A percentile compares a stretch with the other conserved stretches of the same genome.
phyloP scores from a whole-genome alignment of 2,888 invertebrate genomes.

The Pheosia gnoma region DNA sequence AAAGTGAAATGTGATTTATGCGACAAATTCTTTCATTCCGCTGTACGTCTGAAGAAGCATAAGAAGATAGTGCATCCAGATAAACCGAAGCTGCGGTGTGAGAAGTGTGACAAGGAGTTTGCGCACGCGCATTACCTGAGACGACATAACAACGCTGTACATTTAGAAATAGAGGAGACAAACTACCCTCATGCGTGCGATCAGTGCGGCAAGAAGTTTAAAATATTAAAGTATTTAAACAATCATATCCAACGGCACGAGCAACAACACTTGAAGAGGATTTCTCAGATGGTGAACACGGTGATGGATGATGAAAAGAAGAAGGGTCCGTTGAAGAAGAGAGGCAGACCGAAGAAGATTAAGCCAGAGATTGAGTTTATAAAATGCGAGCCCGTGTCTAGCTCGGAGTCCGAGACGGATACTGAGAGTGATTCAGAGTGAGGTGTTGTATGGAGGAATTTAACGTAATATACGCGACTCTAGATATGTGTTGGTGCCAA shows the following conservation, averaged over 20 bases:
- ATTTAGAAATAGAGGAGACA: conserved; percentile 67
- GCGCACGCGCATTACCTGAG: conserved; percentile 73
- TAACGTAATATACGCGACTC: too few species aligned
- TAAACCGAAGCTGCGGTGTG: conserved; percentile 70
- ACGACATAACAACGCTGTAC: conserved; percentile 71
- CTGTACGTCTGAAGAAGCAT: conserved; percentile 73
- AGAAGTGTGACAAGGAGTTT: conserved; percentile 75
- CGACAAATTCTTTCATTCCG: conserved; percentile 73
- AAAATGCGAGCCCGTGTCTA: conserved; percentile 75
- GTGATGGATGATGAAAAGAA: conserved; percentile 63
- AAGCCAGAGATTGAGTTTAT: conserved; percentile 74
- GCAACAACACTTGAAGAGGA: conserved; percentile 72
- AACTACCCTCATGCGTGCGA: conserved; percentile 72
- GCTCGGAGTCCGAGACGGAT: conserved; percentile 60
- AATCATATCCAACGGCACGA: conserved; percentile 77
- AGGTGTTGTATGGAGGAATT: not conserved
- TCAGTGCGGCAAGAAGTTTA: conserved; percentile 76
- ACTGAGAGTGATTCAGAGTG: conserved; percentile 44
- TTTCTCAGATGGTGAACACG: conserved; percentile 76
- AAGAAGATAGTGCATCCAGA: conserved; percentile 76
- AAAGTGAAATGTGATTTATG: conserved; percentile 77
- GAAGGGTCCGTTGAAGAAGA: conserved; percentile 41
- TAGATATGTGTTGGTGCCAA: too few species aligned
- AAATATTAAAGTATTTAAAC: conserved; percentile 69
- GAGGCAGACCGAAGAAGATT: conserved; percentile 50